phyloP scores from a whole-genome alignment of 2,113 vertebrate genomes.

The Melanotaenia duboulayi region DNA sequence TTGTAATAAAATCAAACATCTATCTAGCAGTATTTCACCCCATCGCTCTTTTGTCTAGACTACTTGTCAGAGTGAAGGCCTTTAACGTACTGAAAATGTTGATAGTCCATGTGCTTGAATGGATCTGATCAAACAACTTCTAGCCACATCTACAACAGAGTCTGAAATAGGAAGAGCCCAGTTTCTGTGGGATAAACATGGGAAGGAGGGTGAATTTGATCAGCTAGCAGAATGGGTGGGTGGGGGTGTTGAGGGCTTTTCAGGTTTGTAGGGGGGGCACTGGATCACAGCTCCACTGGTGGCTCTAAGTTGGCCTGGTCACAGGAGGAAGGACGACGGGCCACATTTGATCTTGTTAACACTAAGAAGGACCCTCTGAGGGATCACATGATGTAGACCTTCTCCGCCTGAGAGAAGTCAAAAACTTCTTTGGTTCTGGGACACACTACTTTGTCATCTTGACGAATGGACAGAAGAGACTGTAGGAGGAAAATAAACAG shows the following conservation, averaged over 20 bases:
- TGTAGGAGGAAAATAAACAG: constrained; percentile 72
- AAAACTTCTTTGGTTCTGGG: constrained; percentile 99
- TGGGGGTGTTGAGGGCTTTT: background rate
- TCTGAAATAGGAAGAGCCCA: constrained; percentile 56
- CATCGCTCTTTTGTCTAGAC: constrained; percentile 41
- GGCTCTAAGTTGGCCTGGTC: constrained; percentile 50
- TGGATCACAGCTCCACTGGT: constrained; percentile 65
- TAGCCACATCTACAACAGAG: constrained; percentile 64
- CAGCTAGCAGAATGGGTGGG: background rate
- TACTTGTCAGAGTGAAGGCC: constrained; percentile 56
- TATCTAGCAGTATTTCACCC: constrained; percentile 54
- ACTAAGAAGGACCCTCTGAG: constrained; percentile 29
- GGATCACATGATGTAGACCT: constrained; percentile 99
- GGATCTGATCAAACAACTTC: constrained; percentile 52
- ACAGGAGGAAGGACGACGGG: constrained; percentile 42
- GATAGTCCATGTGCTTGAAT: constrained; percentile 69
- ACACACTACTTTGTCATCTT: constrained; percentile 98
- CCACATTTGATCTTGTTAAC: constrained; percentile 44
- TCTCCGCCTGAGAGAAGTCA: constrained; percentile 99
- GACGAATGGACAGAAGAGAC: constrained; percentile 98
- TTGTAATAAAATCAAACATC: constrained; percentile 70
- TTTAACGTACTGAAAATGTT: constrained; percentile 55
- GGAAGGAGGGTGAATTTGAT: constrained; percentile 17
- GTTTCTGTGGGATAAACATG: constrained; percentile 51
- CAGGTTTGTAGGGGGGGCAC: constrained; percentile 17